A percentile compares a stretch with the other conserved stretches of the same genome.
Conservation (phyloP, 2,888 invertebrate species). For the Dicyrtomina minuta region DNA sequence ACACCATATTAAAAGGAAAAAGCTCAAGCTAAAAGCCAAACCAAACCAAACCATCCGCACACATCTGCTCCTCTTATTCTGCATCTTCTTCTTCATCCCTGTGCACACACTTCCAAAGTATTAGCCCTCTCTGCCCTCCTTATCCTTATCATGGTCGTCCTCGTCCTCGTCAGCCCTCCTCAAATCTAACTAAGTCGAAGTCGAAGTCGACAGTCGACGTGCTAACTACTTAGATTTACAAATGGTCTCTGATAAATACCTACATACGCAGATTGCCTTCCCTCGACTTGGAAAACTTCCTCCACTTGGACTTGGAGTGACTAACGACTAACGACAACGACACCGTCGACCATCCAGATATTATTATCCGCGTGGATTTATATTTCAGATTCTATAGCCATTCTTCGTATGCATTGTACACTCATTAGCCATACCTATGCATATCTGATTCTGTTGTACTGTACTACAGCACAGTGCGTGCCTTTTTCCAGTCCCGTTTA, state of each 20-base stretch:
- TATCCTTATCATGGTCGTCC: neutral
- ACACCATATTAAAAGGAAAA: neutral
- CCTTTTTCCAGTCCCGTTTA: too few relatives aligned
- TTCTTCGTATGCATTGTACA: too few relatives aligned
- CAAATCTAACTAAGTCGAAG: too few relatives aligned
- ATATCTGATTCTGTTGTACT: too few relatives aligned
- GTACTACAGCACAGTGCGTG: too few relatives aligned
- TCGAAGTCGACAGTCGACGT: slow-evolving; percentile 10
- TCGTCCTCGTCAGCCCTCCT: too few relatives aligned
- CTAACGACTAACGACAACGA: neutral
- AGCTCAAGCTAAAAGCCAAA: neutral
- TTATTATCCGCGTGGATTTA: too few relatives aligned
- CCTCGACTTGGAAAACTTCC: neutral
- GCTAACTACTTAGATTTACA: slow-evolving; percentile 16
- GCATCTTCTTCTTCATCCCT: too few relatives aligned
- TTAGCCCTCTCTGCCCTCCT: neutral
- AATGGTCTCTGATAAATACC: slow-evolving; percentile 16
- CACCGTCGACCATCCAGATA: too few relatives aligned
- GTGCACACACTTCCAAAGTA: neutral
- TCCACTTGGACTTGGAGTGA: slow-evolving; percentile 12
- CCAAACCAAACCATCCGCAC: slow-evolving; percentile 14
- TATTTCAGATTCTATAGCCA: too few relatives aligned
- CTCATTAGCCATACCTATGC: too few relatives aligned
- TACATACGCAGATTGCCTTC: neutral
- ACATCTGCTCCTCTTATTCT: slow-evolving; percentile 23